Conservation (phyloP, 30 jellyfish, hydroid and myxozoan genomes). For the Calvadosia cruxmelitensis region DNA sequence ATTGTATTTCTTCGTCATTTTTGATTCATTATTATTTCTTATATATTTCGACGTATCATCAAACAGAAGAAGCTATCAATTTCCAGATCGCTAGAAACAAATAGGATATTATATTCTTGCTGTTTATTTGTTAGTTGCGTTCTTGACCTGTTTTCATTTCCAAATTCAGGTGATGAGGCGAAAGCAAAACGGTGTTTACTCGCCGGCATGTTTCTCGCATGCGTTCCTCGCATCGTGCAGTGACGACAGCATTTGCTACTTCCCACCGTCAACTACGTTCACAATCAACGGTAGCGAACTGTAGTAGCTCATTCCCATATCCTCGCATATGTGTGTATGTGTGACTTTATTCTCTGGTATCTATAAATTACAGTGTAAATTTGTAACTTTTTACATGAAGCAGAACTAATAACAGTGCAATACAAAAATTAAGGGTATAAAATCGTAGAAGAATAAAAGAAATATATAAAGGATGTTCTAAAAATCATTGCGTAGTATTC, state of each 20-base stretch:
- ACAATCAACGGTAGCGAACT: conserved; percentile 36
- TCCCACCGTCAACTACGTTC: conserved; percentile 52
- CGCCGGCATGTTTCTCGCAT: conserved; percentile 90
- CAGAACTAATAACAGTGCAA: too few species aligned
- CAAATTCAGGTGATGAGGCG: conserved; percentile 31
- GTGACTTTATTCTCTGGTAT: too few species aligned
- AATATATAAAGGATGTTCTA: too few species aligned
- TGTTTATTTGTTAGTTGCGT: too few species aligned
- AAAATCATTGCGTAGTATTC: too few species aligned
- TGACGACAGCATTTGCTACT: conserved; percentile 69
- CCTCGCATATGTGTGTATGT: too few species aligned
- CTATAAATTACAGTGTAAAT: too few species aligned
- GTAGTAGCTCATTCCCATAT: background rate
- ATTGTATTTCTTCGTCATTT: background rate
- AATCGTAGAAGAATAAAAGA: too few species aligned
- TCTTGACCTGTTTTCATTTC: background rate
- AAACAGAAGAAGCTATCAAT: background rate
- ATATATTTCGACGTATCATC: background rate
- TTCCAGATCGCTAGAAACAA: background rate
- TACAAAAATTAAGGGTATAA: too few species aligned
- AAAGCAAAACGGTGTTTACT: conserved; percentile 54
- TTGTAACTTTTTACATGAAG: too few species aligned
- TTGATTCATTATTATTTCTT: background rate
- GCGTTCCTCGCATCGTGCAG: conserved; percentile 66
- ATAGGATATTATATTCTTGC: background rate